These are phyloP conservation scores for silkworm (Bombyx mori) DNA, from an alignment of 1,140 invertebrate genomes.

Conservation along the genomic window ASM3026992v2 NC_085107.1:13441501-13442000, in stretches of 20 bases:
- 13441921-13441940: slow-evolving; percentile 2
- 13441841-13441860: slow-evolving; percentile 1
- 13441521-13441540: no score
- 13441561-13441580: no score
- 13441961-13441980: neutral
- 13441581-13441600: no score
- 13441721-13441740: slow-evolving; percentile 27
- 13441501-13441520: no score
- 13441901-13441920: neutral
- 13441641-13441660: neutral
- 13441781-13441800: slow-evolving; percentile 26
- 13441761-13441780: slow-evolving; percentile 37
- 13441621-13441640: neutral
- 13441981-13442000: neutral
- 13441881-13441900: neutral
- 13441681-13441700: slow-evolving; percentile 10
- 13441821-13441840: neutral
- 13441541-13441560: no score
- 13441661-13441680: neutral
- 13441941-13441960: neutral
- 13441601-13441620: no score
- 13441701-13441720: slow-evolving; percentile 36
- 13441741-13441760: slow-evolving; percentile 29
- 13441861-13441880: slow-evolving; percentile 2
- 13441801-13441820: slow-evolving; percentile 23